These are phyloP conservation scores for Nomada flava DNA, from an alignment of 2,888 invertebrate species.

Conservation along the genomic window DNA sequence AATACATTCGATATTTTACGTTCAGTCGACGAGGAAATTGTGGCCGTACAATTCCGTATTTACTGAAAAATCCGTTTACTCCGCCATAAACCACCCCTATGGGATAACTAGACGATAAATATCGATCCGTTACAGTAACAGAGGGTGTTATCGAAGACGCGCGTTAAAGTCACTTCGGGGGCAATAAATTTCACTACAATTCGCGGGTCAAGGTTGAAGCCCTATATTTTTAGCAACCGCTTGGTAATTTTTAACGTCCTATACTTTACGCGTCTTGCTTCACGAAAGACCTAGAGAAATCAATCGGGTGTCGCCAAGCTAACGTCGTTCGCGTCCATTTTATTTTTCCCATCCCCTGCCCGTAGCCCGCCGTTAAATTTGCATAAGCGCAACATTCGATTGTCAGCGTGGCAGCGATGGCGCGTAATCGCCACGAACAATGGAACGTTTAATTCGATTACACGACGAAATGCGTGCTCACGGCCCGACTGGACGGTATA, in stretches of 20 bases:
- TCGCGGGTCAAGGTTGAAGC: conserved; percentile 69
- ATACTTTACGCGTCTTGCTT: not conserved
- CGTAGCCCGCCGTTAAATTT: not conserved
- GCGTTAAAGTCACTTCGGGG: conserved; percentile 73
- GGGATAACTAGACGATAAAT: conserved; percentile 70
- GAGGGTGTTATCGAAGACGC: conserved; percentile 73
- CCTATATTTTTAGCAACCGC: conserved; percentile 42
- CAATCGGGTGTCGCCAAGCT: too few species aligned
- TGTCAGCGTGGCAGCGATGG: not conserved
- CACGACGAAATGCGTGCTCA: conserved; percentile 30
- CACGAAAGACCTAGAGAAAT: not conserved
- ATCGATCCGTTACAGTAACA: conserved; percentile 66
- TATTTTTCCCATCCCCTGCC: not conserved
- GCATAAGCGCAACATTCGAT: not conserved
- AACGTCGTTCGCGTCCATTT: not conserved
- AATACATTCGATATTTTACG: not conserved
- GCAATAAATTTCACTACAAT: conserved; percentile 68
- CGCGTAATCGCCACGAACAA: conserved; percentile 34
- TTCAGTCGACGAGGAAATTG: conserved; percentile 1
- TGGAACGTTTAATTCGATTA: conserved; percentile 57
- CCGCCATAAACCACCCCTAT: conserved; percentile 41
- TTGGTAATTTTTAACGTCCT: conserved; percentile 22
- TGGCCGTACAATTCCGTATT: conserved; percentile 1
- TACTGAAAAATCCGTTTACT: conserved; percentile 62
- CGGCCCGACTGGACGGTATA: conserved; percentile 16